These are phyloP conservation scores for Linnaemya tessellans DNA, from an alignment of 2,888 invertebrate genomes.

Conservation along the genomic window DNA sequence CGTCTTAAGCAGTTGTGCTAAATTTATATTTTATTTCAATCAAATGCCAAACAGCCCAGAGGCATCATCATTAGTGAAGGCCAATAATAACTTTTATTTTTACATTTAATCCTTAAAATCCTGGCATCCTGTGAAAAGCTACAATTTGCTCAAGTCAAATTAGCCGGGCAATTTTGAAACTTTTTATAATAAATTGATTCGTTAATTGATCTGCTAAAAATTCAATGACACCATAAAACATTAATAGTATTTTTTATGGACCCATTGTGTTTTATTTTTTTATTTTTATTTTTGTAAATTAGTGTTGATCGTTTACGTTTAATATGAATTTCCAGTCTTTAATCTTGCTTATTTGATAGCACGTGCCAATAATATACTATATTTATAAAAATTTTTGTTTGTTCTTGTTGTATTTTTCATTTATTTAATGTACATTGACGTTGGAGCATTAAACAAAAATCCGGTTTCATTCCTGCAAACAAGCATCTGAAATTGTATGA, in stretches of 20 bases:
- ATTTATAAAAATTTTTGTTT: slow-evolving; percentile 48
- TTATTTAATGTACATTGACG: slow-evolving; percentile 59
- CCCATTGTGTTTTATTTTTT: slow-evolving; percentile 30
- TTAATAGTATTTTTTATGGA: slow-evolving; percentile 56
- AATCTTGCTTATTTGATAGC: slow-evolving; percentile 64
- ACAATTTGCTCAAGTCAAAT: not conserved
- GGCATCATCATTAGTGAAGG: too few species aligned
- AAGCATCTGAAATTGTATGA: slow-evolving; percentile 40
- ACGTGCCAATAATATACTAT: slow-evolving; percentile 72
- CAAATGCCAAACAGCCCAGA: too few species aligned
- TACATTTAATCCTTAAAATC: not conserved
- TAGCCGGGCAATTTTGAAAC: not conserved
- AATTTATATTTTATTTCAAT: not conserved
- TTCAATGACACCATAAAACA: slow-evolving; percentile 65
- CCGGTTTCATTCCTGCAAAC: slow-evolving; percentile 60
- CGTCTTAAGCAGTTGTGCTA: too few species aligned
- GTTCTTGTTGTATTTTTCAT: slow-evolving; percentile 32
- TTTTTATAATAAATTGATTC: slow-evolving; percentile 51
- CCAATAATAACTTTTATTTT: too few species aligned
- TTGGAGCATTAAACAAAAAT: slow-evolving; percentile 21
- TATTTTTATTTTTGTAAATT: not conserved
- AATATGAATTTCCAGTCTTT: slow-evolving; percentile 60
- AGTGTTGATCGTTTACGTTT: slow-evolving; percentile 27
- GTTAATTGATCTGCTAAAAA: slow-evolving; percentile 63
- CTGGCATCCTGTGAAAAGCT: not conserved